Base-by-base conservation (phyloP, 64 coral and sea anemone species). In the Stichodactyla mertensii region DNA sequence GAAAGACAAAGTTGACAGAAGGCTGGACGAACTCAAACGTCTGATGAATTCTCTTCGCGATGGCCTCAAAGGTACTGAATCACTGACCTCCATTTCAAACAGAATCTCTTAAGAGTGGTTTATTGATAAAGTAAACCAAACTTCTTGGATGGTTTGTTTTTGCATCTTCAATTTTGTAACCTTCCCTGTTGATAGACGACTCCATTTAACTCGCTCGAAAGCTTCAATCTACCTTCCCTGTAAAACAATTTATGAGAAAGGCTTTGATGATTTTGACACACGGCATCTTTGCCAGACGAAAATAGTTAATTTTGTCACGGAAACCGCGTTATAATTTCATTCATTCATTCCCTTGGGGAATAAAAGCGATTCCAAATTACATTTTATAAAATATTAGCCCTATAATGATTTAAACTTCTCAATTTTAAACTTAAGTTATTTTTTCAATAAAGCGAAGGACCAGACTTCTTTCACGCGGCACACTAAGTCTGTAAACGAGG, bases 1-100 rank as follows among this genome's bases (percentile, higher is more conserved):
- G 27, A 85, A 85, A 51, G 55, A 51, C 15, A 85, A 64, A 57
- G 26, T 85, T 64, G 53, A 31, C 53, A 85, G 16, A 52, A 55
- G 60, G 56, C 14, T 85, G 27, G 54, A 85, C 10, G 83, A 16
- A 61, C 3, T 58, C 2, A 85, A 85, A 13, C 0, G 60, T 9
- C 52, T 7, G 2, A 85, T 52, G 6, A 7, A 36, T 55, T 5
- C n/a, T 26, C 27, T 85, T 6, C 83, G 56, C 83, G 6, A 31
- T 61, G 3, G 13, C 9, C 24, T 85, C 13, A 55, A 62, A 85
- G 83, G 83, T 62, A 62, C 16, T n/a, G 24, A 57, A 18, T 57
- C 19, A n/a, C 7, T 69, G 64, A 69, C n/a, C 64, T 69, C 1
- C n/a, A 69, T 20, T 69, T 69, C 64, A 6, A 69, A 24, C 16